phyloP scores from a whole-genome alignment of 2,797 vertebrate genomes.

The Percopsis omiscomaycus region DNA sequence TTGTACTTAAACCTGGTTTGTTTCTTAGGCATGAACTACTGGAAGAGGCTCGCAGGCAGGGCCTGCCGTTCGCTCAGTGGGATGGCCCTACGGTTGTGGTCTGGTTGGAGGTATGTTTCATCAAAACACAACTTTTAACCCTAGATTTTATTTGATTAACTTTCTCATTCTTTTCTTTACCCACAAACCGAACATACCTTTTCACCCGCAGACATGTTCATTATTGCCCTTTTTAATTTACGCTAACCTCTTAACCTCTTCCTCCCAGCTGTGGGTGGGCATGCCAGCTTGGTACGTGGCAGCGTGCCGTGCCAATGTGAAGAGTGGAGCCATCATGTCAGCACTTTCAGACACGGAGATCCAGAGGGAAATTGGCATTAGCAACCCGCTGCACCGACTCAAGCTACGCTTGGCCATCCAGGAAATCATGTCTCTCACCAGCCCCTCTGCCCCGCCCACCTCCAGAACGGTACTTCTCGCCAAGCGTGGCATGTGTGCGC shows the following conservation, averaged over 20 bases:
- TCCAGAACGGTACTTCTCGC: conserved; percentile 87
- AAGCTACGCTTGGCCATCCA: conserved; percentile 95
- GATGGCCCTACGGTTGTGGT: conserved; percentile 96
- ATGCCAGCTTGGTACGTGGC: conserved; percentile 99
- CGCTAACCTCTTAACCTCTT: not conserved
- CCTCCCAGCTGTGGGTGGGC: conserved; percentile 91
- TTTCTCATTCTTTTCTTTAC: too few relatives aligned
- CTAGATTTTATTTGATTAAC: not conserved
- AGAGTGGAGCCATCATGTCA: conserved; percentile 97
- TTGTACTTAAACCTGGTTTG: conserved; percentile 7
- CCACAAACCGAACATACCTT: not conserved
- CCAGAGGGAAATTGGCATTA: conserved; percentile 96
- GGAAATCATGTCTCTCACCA: conserved; percentile 97
- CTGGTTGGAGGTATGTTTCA: conserved; percentile 90
- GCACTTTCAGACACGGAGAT: conserved; percentile 97
- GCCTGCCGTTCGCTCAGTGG: conserved; percentile 95
- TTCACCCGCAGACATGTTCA: not conserved
- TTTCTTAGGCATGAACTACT: conserved; percentile 87
- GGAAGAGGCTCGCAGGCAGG: conserved; percentile 92
- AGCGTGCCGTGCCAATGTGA: conserved; percentile 95
- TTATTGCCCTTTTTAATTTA: not conserved
- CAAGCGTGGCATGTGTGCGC: not conserved
- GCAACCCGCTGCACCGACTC: conserved; percentile 92
- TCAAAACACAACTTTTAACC: not conserved
- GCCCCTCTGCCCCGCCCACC: conserved; percentile 93